A percentile compares a stretch with the other conserved stretches of the same genome.
Conservation (phyloP, 2,113 vertebrate species). For the Sphaerodactylus townsendi region DNA sequence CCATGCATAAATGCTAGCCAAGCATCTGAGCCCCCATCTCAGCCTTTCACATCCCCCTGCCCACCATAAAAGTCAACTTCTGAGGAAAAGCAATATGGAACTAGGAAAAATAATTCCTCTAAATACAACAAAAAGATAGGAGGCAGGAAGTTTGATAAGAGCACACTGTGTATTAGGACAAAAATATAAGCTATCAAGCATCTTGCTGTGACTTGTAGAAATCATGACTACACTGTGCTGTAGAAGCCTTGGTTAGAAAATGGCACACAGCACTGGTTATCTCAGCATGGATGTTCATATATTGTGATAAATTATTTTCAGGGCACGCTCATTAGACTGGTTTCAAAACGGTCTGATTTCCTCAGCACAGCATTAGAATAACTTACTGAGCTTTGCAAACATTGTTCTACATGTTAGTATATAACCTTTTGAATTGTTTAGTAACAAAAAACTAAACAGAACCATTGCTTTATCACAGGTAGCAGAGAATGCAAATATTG, state of each 20-base stretch:
- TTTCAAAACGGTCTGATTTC: background rate
- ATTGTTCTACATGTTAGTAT: background rate
- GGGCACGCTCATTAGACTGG: background rate
- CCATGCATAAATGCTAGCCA: too few relatives aligned
- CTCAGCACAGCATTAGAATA: background rate
- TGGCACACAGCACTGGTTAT: background rate
- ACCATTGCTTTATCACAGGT: background rate
- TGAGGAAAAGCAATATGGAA: background rate
- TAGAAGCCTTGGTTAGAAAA: conserved; percentile 9
- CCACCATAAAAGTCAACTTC: too few relatives aligned
- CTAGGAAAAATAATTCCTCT: conserved; percentile 19
- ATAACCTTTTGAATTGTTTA: background rate
- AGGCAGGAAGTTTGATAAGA: conserved; percentile 22
- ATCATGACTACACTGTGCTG: background rate
- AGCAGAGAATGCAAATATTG: background rate
- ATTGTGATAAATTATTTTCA: conserved; percentile 21
- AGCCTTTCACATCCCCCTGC: too few relatives aligned
- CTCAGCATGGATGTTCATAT: conserved; percentile 10
- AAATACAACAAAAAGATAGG: conserved; percentile 19
- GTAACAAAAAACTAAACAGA: background rate
- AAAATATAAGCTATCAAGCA: background rate
- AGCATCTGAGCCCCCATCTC: too few relatives aligned
- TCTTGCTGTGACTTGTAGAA: conserved; percentile 3
- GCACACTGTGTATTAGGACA: background rate
- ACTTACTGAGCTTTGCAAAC: background rate